Base-by-base conservation (phyloP, 2,888 invertebrate species). In the Salpingus planirostris region DNA sequence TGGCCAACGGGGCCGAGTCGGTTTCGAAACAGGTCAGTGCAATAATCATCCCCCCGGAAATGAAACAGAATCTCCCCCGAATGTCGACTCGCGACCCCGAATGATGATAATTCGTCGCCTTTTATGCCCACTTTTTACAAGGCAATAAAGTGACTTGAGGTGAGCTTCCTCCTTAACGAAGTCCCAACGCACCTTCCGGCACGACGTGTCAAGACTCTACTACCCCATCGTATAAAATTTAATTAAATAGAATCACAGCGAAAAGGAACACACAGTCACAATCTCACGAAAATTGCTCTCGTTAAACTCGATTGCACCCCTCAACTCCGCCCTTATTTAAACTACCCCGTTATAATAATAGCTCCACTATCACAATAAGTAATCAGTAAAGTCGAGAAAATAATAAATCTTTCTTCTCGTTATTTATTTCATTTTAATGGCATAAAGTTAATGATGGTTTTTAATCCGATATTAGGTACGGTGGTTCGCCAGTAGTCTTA, bases 1-100 rank as follows among this genome's bases (percentile, higher is more conserved):
- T 91, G 58, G 75, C 80, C 40, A 84, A 81, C 61, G 88, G 87
- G 55, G 88, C 84, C 44, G 86, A 86, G 58, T 83, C 84, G 60
- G 76, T 81, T 58, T 76, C 83, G 34, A 80, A 84, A 69, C 81
- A 83, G 74, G 85, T 85, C 66, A 74, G 71, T 28, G 29, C 24
- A 33, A 29, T 33, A 24, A 13, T 27, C 33, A 8, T 28, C 5
- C 8, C 18, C 18, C 6, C 6, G n/a, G 2, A 37, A 37, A 33
- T 33, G 37, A n/a, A n/a, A n/a, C n/a, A n/a, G n/a, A n/a, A n/a
- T n/a, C n/a, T n/a, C n/a, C n/a, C n/a, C n/a, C n/a, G n/a, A n/a
- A n/a, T n/a, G n/a, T n/a, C n/a, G n/a, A n/a, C n/a, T n/a, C n/a
- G n/a, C n/a, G n/a, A n/a, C n/a, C n/a, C n/a, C n/a, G n/a, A n/a